Conservation (phyloP, 2,113 vertebrate species). For the Salvelinus namaycush region DNA sequence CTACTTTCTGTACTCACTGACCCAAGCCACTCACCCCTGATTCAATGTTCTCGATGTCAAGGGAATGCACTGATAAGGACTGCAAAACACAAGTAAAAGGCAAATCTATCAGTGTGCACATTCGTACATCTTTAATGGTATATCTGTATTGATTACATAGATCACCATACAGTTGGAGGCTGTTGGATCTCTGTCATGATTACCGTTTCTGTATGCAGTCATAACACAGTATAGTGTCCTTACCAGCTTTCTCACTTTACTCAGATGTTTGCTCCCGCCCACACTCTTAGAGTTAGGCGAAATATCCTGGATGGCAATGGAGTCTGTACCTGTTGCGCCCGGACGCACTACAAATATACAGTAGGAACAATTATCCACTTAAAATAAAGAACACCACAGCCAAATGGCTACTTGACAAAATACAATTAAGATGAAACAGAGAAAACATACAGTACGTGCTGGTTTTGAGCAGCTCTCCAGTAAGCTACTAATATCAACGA, state of each 20-base stretch:
- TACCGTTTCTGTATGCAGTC: no score
- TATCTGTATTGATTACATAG: background rate
- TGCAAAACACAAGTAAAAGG: background rate
- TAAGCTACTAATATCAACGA: no score
- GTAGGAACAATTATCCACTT: background rate
- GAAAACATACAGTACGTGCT: background rate
- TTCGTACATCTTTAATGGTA: background rate
- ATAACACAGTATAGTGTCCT: no score
- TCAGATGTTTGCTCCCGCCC: slow-evolving; percentile 78
- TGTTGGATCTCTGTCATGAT: no score
- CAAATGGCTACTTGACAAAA: background rate
- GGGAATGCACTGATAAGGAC: slow-evolving; percentile 39
- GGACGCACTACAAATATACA: slow-evolving; percentile 27
- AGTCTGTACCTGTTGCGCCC: slow-evolving; percentile 1
- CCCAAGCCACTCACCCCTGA: slow-evolving; percentile 32
- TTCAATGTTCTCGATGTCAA: slow-evolving; percentile 44
- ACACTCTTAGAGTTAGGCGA: slow-evolving; percentile 46
- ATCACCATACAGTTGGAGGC: no score
- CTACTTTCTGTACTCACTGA: background rate
- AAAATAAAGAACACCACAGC: slow-evolving; percentile 1
- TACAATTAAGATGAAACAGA: background rate
- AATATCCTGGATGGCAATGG: slow-evolving; percentile 25
- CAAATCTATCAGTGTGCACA: background rate
- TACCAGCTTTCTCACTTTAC: slow-evolving; percentile 75
- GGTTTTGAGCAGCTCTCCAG: no score